Conservation (phyloP, 1,140 invertebrate genomes). For the Micrasema longulum region DNA sequence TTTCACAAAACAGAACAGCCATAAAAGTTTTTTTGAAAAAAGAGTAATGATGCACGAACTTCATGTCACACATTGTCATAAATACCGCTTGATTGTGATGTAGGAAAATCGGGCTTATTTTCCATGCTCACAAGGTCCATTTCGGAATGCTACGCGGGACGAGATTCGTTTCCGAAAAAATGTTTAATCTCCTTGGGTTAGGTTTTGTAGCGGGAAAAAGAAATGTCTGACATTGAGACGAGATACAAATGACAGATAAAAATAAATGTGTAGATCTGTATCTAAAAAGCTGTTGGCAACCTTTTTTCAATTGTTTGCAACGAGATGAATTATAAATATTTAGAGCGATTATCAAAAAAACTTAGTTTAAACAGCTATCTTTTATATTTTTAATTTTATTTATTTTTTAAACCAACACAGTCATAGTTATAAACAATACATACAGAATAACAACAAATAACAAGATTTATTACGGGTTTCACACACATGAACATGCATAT, state of each 20-base stretch:
- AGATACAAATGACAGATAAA: slow-evolving; percentile 55
- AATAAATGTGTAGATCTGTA: slow-evolving; percentile 51
- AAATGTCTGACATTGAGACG: slow-evolving; percentile 51
- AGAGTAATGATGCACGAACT: slow-evolving; percentile 29
- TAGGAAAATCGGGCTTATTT: not conserved
- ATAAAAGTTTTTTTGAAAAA: not conserved
- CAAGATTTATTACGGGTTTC: too few species aligned
- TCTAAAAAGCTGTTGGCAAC: slow-evolving; percentile 36
- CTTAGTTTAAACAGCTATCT: not conserved
- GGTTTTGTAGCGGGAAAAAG: slow-evolving; percentile 40
- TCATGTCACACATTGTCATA: slow-evolving; percentile 28
- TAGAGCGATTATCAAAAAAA: not conserved
- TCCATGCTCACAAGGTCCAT: not conserved
- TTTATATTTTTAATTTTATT: too few species aligned
- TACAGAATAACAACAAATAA: too few species aligned
- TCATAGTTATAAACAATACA: too few species aligned
- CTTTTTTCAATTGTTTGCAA: not conserved
- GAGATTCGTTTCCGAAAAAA: slow-evolving; percentile 43
- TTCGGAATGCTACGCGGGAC: slow-evolving; percentile 20
- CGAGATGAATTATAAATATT: too few species aligned
- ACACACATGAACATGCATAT: too few species aligned
- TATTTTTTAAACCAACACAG: too few species aligned
- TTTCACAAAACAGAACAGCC: slow-evolving; percentile 50
- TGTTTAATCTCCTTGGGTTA: slow-evolving; percentile 52
- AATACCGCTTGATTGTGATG: not conserved